A percentile compares a stretch with the other conserved stretches of the same genome.
Evolutionary conservation across 1,140 invertebrate species (phyloP).

Genomic region (Drosophila mayri): DNA sequence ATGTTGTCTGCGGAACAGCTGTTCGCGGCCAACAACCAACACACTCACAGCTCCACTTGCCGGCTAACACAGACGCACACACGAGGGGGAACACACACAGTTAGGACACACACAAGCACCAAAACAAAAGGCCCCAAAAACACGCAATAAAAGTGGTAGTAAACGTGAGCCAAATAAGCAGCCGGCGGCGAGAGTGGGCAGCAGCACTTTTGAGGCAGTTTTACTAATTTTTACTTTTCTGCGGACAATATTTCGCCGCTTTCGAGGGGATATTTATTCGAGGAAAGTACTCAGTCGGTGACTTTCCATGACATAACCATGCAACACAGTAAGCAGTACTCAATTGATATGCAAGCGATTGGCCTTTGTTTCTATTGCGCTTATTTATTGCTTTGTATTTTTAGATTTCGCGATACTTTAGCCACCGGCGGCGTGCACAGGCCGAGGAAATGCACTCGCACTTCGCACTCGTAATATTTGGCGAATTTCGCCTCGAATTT

Average conservation of each 20-base stretch:
- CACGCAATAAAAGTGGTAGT: constrained; percentile 32
- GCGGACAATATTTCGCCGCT: constrained; percentile 21
- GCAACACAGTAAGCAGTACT: constrained; percentile 36
- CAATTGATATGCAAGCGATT: constrained; percentile 47
- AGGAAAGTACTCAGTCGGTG: constrained; percentile 17
- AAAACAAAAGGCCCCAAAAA: constrained; percentile 42
- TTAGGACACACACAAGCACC: constrained; percentile 35
- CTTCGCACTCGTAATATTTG: constrained; percentile 28
- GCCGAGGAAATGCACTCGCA: constrained; percentile 53
- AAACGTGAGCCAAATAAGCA: constrained; percentile 19
- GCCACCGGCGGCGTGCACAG: constrained; percentile 24
- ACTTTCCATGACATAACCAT: constrained; percentile 67
- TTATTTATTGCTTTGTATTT: constrained; percentile 21
- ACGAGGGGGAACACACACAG: constrained; percentile 5
- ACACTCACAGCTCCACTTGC: constrained; percentile 55
- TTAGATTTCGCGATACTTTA: constrained; percentile 24
- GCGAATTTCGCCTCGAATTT: constrained; percentile 23
- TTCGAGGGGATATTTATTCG: constrained; percentile 13
- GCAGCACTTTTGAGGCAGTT: constrained; percentile 29
- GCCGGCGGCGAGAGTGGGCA: constrained; percentile 18
- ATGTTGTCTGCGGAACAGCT: constrained; percentile 62
- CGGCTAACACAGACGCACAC: constrained; percentile 42
- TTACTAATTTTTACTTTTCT: constrained; percentile 30
- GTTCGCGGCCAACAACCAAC: constrained; percentile 54
- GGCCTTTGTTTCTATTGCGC: constrained; percentile 20